Conservation (phyloP, 2,113 vertebrate genomes). For the Prinia subflava region DNA sequence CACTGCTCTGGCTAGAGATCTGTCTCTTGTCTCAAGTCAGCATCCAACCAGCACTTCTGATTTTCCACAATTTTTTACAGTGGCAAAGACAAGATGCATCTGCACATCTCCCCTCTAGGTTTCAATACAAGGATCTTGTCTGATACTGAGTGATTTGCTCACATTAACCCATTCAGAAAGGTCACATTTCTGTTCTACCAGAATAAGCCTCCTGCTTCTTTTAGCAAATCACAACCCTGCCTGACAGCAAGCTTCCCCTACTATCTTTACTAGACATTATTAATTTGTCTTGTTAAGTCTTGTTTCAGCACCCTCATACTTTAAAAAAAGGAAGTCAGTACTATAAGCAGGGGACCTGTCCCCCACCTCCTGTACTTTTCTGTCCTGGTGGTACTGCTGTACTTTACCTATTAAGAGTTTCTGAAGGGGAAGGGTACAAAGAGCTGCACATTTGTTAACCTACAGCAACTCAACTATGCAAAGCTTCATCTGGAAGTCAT, state of each 20-base stretch:
- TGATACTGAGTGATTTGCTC: neutral
- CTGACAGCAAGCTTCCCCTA: neutral
- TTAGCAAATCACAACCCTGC: neutral
- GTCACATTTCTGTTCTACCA: neutral
- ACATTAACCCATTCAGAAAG: neutral
- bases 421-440: neutral
- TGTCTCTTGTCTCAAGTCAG: neutral
- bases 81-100: neutral
- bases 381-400: neutral
- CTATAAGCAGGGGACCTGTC: neutral
- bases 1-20: neutral
- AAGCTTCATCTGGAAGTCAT: neutral
- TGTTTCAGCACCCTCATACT: neutral
- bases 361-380: neutral
- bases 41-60: neutral
- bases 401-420: neutral
- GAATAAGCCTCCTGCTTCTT: neutral
- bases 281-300: neutral
- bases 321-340: neutral
- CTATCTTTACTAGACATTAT: neutral
- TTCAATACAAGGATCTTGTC: neutral
- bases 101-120: neutral
- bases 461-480: neutral
- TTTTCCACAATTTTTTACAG: neutral
- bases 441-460: neutral